Base-by-base conservation (phyloP, 2,113 vertebrate genomes). In the Ondatra zibethicus region DNA sequence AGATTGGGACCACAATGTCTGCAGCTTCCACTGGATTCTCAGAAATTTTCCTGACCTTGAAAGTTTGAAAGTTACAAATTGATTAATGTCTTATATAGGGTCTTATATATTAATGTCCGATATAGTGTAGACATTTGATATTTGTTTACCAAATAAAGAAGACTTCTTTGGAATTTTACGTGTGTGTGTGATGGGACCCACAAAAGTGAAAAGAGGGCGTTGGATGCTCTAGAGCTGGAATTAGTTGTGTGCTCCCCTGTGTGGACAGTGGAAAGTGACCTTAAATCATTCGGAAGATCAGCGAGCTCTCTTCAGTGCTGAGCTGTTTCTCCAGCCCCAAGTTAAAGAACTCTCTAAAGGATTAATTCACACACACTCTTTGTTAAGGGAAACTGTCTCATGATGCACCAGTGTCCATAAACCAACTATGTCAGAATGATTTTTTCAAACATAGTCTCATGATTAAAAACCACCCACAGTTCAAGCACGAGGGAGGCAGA, bases 381-480 rank as follows among this genome's bases (percentile, higher is more conserved):
- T 94, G 50, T 93, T 27, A 93, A 89, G 73, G n/a, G 68, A 92
- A 89, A 61, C 33, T 23, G 9, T 45, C 52, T 39, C 47, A 7
- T 8, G n/a, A 25, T 58, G 4, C 14, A 50, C 17, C 87, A 10
- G 13, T 70, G 7, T 91, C 76, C 33, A 81, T 63, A 36, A 33
- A 72, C 25, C 42, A 17, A 4, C 33, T 39, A 23, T 39, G 29
- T 68, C 52, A 42, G 82, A 29, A 39, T 12, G 33, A 82, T 52
- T 52, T 89, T 52, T 88, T 19, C 45, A 50, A 95, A 77, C 29
- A 72, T 25, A 94, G 65, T 95, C 42, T 91, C 77, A 36, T 29
- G 63, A 88, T 84, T 97, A 65, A 92, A 96, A 96, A 96, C 14
- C 47, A 87, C 61, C 27, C 81, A 86, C 25, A 39, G 4, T 55